Conservation (phyloP, 92 coral and sea anemone species). For the Siderastrea siderea region DNA sequence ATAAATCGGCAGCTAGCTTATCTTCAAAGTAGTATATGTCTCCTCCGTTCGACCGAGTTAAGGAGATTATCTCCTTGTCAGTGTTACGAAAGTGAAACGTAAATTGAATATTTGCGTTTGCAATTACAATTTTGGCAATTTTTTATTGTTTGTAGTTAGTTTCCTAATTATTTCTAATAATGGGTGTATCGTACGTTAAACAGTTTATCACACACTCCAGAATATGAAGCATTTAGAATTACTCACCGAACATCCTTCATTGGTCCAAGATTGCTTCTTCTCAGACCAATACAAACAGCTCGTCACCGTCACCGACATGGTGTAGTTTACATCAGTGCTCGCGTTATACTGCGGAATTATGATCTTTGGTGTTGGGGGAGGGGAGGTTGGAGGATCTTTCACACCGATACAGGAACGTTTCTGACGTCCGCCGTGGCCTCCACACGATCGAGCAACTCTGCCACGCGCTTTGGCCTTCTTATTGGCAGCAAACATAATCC, state of each 20-base stretch:
- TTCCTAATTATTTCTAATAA: too few species aligned
- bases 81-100: too few species aligned
- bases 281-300: constrained; percentile 87
- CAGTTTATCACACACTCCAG: too few species aligned
- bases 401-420: constrained; percentile 83
- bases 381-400: constrained; percentile 87
- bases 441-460: constrained; percentile 66
- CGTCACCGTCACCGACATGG: constrained; percentile 65
- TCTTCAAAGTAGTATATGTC: too few species aligned
- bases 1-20: too few species aligned
- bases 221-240: not conserved
- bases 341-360: constrained; percentile 68
- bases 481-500: constrained; percentile 43
- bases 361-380: constrained; percentile 71
- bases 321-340: constrained; percentile 81
- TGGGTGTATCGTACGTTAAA: too few species aligned
- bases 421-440: constrained; percentile 55
- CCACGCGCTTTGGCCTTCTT: not conserved
- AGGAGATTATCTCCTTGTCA: too few species aligned
- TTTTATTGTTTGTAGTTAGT: too few species aligned
- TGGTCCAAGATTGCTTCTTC: constrained; percentile 75
- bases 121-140: too few species aligned
- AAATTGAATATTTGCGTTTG: too few species aligned
- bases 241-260: constrained; percentile 81
- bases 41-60: too few species aligned